These are phyloP conservation scores for Pomatostomus ruficeps DNA, from an alignment of 2,113 vertebrate genomes.

Conservation along the genomic window DNA sequence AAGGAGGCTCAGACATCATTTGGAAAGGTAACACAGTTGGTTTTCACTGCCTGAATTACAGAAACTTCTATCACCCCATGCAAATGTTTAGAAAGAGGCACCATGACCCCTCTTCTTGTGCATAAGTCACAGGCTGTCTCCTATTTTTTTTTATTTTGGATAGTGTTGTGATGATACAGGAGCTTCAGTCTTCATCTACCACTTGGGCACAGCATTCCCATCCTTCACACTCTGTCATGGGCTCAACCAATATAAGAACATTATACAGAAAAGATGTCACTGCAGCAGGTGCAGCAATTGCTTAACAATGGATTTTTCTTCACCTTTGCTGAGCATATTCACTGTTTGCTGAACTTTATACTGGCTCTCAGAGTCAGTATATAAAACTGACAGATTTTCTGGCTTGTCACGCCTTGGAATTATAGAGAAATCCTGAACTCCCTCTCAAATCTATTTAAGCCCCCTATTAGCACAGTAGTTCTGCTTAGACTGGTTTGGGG, in stretches of 20 bases:
- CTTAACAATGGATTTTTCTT: neutral
- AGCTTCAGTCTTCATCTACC: too few species aligned
- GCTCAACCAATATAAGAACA: neutral
- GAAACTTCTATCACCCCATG: neutral
- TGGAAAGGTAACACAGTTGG: rapidly evolving
- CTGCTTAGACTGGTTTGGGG: neutral
- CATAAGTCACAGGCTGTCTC: too few species aligned
- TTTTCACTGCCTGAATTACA: neutral
- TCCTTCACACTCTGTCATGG: too few species aligned
- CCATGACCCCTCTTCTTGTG: neutral
- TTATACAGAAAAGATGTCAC: neutral
- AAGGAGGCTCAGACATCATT: neutral
- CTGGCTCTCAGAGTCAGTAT: neutral
- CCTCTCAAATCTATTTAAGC: neutral
- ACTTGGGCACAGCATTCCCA: too few species aligned
- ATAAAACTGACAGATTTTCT: neutral
- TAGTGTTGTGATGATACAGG: too few species aligned
- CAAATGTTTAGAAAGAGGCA: neutral
- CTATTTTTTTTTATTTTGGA: too few species aligned
- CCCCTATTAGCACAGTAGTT: neutral
- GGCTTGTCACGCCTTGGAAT: neutral
- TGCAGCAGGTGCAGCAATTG: neutral
- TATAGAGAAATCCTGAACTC: neutral
- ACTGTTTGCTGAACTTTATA: neutral
- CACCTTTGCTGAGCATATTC: neutral